phyloP scores from a whole-genome alignment of 30 jellyfish, hydroid and myxozoan genomes.

The Cassiopea andromeda region DNA sequence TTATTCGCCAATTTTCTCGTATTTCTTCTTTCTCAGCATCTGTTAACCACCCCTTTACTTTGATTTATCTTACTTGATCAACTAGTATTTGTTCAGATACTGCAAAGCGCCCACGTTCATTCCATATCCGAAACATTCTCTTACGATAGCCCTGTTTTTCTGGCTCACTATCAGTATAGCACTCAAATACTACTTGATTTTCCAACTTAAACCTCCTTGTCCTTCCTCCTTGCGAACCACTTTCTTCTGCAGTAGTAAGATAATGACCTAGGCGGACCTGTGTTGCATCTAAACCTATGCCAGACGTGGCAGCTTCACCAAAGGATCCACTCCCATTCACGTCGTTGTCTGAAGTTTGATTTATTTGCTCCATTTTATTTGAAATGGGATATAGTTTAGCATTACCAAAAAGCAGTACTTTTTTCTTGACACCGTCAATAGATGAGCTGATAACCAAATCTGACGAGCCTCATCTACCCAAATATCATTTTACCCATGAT shows the following conservation, averaged over 20 bases:
- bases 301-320: conserved; percentile 1
- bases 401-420: background rate
- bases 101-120: background rate
- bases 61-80: conserved; percentile 17
- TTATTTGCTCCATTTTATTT: background rate
- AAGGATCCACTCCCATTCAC: background rate
- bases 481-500: background rate
- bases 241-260: conserved; percentile 14
- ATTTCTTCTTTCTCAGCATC: background rate
- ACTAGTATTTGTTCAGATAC: background rate
- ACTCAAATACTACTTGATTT: conserved; percentile 7
- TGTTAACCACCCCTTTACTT: background rate
- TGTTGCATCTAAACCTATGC: conserved; percentile 11
- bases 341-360: background rate
- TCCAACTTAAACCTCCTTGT: background rate
- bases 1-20: background rate
- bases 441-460: background rate
- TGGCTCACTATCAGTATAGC: conserved; percentile 28
- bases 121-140: conserved; percentile 21
- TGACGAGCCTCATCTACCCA: background rate
- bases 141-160: conserved; percentile 26
- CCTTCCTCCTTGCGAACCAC: conserved; percentile 1
- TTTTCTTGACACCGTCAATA: background rate
- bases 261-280: conserved; percentile 33
- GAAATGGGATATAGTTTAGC: background rate